Evolutionary conservation across 2,797 vertebrate genomes (phyloP).

Genomic region (Alcedo atthis): DNA sequence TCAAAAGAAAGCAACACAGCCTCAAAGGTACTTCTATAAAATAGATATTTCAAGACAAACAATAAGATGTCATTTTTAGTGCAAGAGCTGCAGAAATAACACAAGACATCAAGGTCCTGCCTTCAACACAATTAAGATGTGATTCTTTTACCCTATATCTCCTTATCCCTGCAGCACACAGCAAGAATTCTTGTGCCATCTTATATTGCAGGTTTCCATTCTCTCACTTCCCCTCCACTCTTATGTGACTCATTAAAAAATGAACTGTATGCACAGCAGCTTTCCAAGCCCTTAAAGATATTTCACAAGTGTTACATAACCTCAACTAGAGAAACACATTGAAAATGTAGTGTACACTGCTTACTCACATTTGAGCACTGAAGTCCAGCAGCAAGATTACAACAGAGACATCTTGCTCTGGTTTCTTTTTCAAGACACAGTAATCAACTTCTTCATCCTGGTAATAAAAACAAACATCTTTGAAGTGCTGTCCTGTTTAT

Average conservation of each 20-base stretch:
- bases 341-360: rapidly evolving
- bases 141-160: neutral
- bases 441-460: conserved; percentile 86
- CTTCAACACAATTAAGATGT: neutral
- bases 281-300: neutral
- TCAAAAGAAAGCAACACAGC: neutral
- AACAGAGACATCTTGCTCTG: conserved; percentile 74
- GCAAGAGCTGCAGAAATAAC: neutral
- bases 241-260: neutral
- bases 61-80: neutral
- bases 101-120: neutral
- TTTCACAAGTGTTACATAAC: neutral
- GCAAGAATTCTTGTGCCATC: neutral
- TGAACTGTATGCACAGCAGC: neutral
- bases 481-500: neutral
- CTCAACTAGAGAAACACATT: neutral
- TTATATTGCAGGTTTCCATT: neutral
- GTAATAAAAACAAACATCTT: neutral
- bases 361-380: conserved; percentile 75
- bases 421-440: conserved; percentile 82
- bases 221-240: neutral
- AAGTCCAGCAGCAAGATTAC: conserved; percentile 83
- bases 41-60: neutral
- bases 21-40: neutral
- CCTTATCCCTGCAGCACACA: neutral